A percentile compares a stretch with the other conserved stretches of the same genome.
These are phyloP conservation scores for Helarctos malayanus DNA, from an alignment of 2,797 vertebrate species.

Conservation along the genomic window DNA sequence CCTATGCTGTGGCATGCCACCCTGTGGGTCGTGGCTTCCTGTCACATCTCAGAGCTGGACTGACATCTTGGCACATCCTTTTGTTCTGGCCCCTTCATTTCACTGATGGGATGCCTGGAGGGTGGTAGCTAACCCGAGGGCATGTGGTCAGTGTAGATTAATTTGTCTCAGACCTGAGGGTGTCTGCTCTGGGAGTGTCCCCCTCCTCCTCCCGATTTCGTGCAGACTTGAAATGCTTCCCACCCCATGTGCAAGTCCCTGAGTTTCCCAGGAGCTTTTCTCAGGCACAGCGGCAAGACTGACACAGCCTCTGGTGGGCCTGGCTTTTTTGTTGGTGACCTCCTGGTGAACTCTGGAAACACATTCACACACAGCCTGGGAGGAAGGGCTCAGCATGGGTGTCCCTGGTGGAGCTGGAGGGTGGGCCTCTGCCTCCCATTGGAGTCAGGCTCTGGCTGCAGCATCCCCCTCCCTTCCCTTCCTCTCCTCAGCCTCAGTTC, in stretches of 20 bases:
- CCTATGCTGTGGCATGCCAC: background rate
- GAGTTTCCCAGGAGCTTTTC: background rate
- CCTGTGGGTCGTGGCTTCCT: background rate
- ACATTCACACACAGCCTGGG: background rate
- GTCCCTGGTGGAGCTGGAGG: background rate
- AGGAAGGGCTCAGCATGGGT: background rate
- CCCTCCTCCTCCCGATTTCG: background rate
- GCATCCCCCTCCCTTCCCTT: background rate
- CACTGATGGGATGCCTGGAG: background rate
- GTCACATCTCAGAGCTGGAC: background rate
- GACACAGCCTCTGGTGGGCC: background rate
- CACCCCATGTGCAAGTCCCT: background rate
- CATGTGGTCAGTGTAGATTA: background rate
- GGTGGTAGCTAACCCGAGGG: background rate
- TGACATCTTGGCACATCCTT: background rate
- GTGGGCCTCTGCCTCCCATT: background rate
- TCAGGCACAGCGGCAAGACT: background rate
- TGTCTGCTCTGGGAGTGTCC: background rate
- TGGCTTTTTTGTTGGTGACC: background rate
- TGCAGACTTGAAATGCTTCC: background rate
- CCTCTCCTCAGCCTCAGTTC: background rate
- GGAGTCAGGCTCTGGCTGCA: background rate
- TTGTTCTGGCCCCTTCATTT: background rate
- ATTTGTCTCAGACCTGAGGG: background rate
- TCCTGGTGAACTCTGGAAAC: slow-evolving; percentile 37